These are phyloP conservation scores for Monoplex corrugatus DNA, from an alignment of 2,888 invertebrate species.

Conservation along the genomic window DNA sequence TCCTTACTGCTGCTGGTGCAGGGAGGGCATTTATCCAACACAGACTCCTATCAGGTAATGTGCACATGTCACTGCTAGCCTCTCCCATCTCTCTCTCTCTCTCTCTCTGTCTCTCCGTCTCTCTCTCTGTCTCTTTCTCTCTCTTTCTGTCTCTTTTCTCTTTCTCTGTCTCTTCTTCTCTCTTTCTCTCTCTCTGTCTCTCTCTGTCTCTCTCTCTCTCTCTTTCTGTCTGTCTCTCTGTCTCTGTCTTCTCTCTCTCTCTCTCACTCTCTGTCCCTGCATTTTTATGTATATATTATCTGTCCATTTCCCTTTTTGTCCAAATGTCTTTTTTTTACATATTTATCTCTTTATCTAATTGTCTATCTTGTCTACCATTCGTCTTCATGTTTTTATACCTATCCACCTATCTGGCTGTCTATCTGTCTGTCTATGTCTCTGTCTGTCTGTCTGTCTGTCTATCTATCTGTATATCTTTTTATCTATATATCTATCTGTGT, in stretches of 20 bases:
- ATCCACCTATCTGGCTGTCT: not conserved
- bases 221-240: slow-evolving; percentile 26
- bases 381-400: too few species aligned
- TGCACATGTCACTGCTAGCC: not conserved
- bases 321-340: too few species aligned
- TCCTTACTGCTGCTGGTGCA: slow-evolving; percentile 90
- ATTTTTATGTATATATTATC: not conserved
- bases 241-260: not conserved
- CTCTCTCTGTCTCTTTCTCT: not conserved
- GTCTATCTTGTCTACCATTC: too few species aligned
- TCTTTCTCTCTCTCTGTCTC: not conserved
- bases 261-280: slow-evolving; percentile 19
- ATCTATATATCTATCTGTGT: too few species aligned
- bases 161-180: not conserved
- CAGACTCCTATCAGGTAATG: slow-evolving; percentile 87
- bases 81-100: not conserved
- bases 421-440: slow-evolving; percentile 34
- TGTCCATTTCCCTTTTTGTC: too few species aligned
- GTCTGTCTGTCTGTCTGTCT: slow-evolving; percentile 22
- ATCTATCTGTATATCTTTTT: too few species aligned
- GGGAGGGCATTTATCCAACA: slow-evolving; percentile 89
- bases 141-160: not conserved
- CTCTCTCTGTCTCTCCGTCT: not conserved
- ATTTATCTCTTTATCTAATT: too few species aligned
- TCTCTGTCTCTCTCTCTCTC: slow-evolving; percentile 13